Percentiles rank a stretch among this genome's conserved stretches.
Evolutionary conservation across 2,888 invertebrate genomes (phyloP).

Genomic region (Xestia xanthographa): DNA sequence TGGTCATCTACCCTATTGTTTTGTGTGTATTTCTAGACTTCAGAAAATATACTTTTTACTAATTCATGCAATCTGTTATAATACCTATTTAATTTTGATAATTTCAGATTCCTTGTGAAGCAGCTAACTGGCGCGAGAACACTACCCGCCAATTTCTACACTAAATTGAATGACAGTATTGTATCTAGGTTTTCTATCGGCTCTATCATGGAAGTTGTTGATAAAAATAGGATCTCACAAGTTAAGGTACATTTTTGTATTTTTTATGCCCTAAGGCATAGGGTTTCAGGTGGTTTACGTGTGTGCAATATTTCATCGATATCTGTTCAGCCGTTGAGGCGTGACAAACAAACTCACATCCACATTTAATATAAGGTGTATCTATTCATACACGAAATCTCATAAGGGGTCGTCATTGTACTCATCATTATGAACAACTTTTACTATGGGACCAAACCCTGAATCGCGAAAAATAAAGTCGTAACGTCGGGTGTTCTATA

Average conservation of each 20-base stretch:
- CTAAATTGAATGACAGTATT: conserved; percentile 95
- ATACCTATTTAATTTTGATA: background rate
- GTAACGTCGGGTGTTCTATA: too few relatives aligned
- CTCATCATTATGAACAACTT: too few relatives aligned
- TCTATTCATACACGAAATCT: too few relatives aligned
- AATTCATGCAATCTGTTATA: background rate
- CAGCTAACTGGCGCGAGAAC: conserved; percentile 98
- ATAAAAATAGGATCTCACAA: conserved; percentile 98
- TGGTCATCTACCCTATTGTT: too few relatives aligned
- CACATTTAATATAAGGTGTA: background rate
- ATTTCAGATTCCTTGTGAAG: conserved; percentile 94
- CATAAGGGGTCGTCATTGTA: too few relatives aligned
- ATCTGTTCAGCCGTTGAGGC: background rate
- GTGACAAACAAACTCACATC: background rate
- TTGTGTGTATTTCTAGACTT: background rate
- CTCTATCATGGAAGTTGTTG: conserved; percentile 97
- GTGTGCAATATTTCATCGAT: background rate
- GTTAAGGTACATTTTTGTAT: conserved; percentile 89
- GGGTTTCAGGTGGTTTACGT: background rate
- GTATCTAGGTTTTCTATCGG: conserved; percentile 96
- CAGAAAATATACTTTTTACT: background rate
- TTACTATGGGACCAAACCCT: too few relatives aligned
- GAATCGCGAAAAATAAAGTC: too few relatives aligned
- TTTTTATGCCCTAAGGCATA: background rate
- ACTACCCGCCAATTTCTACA: conserved; percentile 97